These are phyloP conservation scores for Heloderma charlesbogerti DNA, from an alignment of 2,113 vertebrate genomes.

Conservation along the genomic window DNA sequence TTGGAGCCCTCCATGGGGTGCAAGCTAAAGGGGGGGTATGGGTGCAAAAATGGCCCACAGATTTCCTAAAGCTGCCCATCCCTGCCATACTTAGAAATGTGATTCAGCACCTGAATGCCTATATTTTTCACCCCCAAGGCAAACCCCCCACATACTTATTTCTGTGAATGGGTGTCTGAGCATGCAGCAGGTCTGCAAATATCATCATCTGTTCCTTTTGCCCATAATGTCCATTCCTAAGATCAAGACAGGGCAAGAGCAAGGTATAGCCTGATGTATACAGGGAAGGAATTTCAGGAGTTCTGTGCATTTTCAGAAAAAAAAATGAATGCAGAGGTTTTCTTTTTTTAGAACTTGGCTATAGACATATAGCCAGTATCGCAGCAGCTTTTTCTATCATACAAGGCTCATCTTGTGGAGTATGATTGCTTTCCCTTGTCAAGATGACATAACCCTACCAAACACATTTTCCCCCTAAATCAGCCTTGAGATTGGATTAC, in stretches of 20 bases:
- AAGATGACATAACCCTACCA: neutral
- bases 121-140: neutral
- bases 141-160: neutral
- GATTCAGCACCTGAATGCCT: neutral
- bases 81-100: neutral
- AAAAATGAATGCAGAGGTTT: accelerated
- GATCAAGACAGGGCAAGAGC: neutral
- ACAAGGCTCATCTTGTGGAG: neutral
- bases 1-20: no score
- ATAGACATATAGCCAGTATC: neutral
- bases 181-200: neutral
- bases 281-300: neutral
- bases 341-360: neutral
- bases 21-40: no score
- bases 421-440: neutral
- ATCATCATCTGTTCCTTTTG: neutral
- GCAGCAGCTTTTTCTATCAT: neutral
- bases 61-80: no score
- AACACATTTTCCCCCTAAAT: constrained; percentile 11
- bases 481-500: neutral
- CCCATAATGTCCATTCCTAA: neutral
- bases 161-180: neutral
- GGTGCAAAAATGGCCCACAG: no score
- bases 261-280: neutral
- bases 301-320: neutral